A percentile compares a stretch with the other conserved stretches of the same genome.
phyloP scores from a whole-genome alignment of 2,888 invertebrate genomes.

The Ceriagrion tenellum region DNA sequence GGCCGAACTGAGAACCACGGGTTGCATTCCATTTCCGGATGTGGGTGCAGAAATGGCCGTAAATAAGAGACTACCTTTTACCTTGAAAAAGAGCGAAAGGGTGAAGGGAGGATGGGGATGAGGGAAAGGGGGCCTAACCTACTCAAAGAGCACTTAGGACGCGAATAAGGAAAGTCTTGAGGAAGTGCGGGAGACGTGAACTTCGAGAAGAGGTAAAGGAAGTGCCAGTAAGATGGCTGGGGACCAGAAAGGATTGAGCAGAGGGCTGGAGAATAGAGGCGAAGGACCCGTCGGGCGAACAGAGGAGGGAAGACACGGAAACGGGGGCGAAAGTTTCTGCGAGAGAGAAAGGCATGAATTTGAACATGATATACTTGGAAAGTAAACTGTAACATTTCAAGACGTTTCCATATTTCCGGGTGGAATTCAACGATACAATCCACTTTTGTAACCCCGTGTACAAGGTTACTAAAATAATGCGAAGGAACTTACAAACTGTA shows the following conservation, averaged over 20 bases:
- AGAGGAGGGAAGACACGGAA: background rate
- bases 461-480: too few relatives aligned
- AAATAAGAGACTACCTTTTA: conserved; percentile 41
- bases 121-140: background rate
- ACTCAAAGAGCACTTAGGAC: background rate
- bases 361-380: too few relatives aligned
- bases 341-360: background rate
- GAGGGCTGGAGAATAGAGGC: background rate
- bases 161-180: conserved; percentile 47
- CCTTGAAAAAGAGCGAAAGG: conserved; percentile 10
- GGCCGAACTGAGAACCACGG: background rate
- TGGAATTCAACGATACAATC: too few relatives aligned
- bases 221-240: background rate
- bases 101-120: background rate
- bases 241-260: background rate
- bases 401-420: too few relatives aligned
- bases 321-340: background rate
- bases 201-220: conserved; percentile 13
- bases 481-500: too few relatives aligned
- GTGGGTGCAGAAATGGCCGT: background rate
- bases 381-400: too few relatives aligned
- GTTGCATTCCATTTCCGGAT: background rate
- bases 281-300: background rate
- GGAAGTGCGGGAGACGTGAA: conserved; percentile 33
- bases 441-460: too few relatives aligned